phyloP scores from a whole-genome alignment of 2,113 vertebrate genomes.

The Platichthys flesus region DNA sequence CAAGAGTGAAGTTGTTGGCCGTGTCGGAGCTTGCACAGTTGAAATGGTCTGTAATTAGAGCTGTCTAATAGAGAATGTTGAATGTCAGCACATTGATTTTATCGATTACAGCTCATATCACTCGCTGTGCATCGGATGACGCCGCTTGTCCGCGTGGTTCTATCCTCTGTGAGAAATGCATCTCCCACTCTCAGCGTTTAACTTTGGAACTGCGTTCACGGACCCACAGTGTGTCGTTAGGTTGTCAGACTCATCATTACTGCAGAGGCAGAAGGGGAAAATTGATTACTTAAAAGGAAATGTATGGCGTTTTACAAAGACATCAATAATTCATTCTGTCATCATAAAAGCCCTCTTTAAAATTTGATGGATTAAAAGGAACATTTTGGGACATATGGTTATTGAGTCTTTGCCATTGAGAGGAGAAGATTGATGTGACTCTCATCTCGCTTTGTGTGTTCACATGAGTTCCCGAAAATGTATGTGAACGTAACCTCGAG shows the following conservation, averaged over 20 bases:
- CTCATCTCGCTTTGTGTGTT: no score
- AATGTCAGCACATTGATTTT: constrained; percentile 29
- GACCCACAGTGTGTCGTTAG: background rate
- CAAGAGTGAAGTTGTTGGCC: background rate
- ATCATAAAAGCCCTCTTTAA: background rate
- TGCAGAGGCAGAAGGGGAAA: background rate
- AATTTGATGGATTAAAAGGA: background rate
- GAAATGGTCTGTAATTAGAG: constrained; percentile 25
- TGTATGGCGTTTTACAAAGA: background rate
- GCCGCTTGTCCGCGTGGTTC: constrained; percentile 12
- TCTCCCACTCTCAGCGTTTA: background rate
- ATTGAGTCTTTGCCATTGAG: background rate
- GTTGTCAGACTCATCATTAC: background rate
- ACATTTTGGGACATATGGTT: background rate
- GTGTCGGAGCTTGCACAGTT: background rate
- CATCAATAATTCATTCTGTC: background rate
- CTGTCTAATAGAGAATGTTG: constrained; percentile 3
- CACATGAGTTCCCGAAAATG: no score
- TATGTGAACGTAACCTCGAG: no score
- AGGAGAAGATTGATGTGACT: no score
- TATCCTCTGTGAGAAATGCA: background rate
- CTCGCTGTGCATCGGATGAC: background rate
- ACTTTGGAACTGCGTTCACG: background rate
- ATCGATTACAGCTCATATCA: constrained; percentile 23
- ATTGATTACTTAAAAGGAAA: background rate